These are phyloP conservation scores for Pseudococcus viburni DNA, from an alignment of 2,888 invertebrate species.

Conservation along the genomic window DNA sequence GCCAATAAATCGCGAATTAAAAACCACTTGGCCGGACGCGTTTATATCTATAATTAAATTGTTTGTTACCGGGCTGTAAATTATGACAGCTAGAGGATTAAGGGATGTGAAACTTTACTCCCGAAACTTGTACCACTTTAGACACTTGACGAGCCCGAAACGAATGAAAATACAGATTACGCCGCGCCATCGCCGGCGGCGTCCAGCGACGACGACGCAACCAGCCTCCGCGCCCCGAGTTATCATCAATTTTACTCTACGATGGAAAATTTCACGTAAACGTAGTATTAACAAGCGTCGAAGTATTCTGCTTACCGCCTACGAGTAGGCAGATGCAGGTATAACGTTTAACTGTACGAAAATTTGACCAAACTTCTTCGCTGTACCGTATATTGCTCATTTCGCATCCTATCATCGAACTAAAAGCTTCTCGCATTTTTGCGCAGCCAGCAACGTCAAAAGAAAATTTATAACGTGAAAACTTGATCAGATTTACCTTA, in stretches of 20 bases:
- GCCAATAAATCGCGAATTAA: neutral
- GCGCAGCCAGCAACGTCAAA: neutral
- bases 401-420: neutral
- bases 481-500: neutral
- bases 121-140: neutral
- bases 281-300: neutral
- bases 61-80: slow-evolving; percentile 16
- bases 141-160: slow-evolving; percentile 12
- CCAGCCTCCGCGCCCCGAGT: neutral
- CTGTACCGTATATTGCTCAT: neutral
- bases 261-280: neutral
- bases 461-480: neutral
- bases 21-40: neutral
- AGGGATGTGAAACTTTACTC: neutral
- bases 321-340: neutral
- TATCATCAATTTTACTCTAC: neutral
- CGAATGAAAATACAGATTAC: neutral
- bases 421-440: neutral
- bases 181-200: neutral
- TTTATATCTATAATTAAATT: slow-evolving; percentile 18
- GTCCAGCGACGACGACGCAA: neutral
- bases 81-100: slow-evolving; percentile 22
- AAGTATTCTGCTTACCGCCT: neutral
- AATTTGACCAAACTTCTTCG: neutral
- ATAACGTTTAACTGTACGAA: neutral